Base-by-base conservation (phyloP, 2,113 vertebrate genomes). In the Talpa occidentalis region DNA sequence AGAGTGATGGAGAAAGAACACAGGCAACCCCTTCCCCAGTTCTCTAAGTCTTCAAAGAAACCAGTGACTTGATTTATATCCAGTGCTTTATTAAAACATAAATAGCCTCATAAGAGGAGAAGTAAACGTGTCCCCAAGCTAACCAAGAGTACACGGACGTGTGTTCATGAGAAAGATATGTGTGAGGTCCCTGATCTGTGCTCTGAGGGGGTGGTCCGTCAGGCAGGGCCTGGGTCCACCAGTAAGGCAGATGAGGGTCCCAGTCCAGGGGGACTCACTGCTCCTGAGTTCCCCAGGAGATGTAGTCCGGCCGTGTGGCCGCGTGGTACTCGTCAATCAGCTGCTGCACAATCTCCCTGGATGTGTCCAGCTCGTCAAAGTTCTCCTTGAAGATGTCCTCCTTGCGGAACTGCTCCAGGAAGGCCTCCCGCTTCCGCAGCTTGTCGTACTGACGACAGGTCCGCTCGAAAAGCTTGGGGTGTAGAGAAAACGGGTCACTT, bases 301-400 rank as follows among this genome's bases (percentile, higher is more conserved):
- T 99, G 98, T 99, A 99, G 98, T 99, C 99, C 0, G 99, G 99
- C 77, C 99, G 98, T 0, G 99, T 99, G 96, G 99, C 99, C 0
- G 99, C 99, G 0, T 99, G 99, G 98, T 99, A 99, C 98, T 99
- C 99, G 0, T 99, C 99, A 0, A 99, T 98, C 90, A 99, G 98
- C 98, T 99, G 99, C 98, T 99, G 99, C 85, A 99, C 99, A 9
- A 99, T 99, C 97, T 99, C 99, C 5, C 99, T 98, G 3, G 99
- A 99, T 82, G 99, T 99, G 97, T 99, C 99, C 98, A 99, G 98
- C 98, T 99, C 99, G 0, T 99, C 99, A 5, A 99, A 99, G 98
- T 99, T 99, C 85, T 99, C 99, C 98, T 99, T 99, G 98, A 99
- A 99, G 70, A 99, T 99, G 98, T 99, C 99, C 98, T 99, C 99